Percentiles rank a stretch among this genome's conserved stretches.
These are phyloP conservation scores for Rhineura floridana DNA, from an alignment of 2,113 vertebrate species.

Conservation along the genomic window DNA sequence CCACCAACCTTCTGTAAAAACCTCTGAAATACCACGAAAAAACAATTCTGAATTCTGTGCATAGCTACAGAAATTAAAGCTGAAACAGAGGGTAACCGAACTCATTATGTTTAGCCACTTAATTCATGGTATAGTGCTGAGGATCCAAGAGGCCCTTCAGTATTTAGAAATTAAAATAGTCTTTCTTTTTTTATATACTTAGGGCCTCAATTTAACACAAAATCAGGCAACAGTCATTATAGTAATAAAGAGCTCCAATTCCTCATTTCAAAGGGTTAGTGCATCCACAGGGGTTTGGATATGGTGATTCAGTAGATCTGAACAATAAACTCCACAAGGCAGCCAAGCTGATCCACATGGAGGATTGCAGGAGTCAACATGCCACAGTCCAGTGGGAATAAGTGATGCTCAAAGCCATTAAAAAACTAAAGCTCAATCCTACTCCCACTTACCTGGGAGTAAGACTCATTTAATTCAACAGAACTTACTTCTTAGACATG, in stretches of 20 bases:
- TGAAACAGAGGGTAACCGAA: background rate
- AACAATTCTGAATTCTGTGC: background rate
- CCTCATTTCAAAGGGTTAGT: constrained; percentile 22
- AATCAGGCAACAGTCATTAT: constrained; percentile 14
- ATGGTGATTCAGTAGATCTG: background rate
- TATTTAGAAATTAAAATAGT: background rate
- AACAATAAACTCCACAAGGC: background rate
- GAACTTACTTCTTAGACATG: background rate
- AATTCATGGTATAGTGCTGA: background rate
- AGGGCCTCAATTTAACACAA: background rate
- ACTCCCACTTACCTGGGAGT: too few relatives aligned
- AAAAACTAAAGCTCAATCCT: too few relatives aligned
- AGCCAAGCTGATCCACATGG: background rate
- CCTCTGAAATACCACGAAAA: background rate
- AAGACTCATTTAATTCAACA: background rate
- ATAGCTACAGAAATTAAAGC: background rate
- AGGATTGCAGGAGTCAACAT: background rate
- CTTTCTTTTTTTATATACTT: constrained; percentile 17
- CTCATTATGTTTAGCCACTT: background rate
- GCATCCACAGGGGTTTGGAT: background rate
- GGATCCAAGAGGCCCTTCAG: background rate
- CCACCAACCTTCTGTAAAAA: background rate
- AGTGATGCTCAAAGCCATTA: too few relatives aligned
- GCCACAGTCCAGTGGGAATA: background rate
- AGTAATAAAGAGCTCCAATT: constrained; percentile 25